These are phyloP conservation scores for Lateolabrax maculatus DNA, from an alignment of 2,797 vertebrate genomes.

Conservation along the genomic window DNA sequence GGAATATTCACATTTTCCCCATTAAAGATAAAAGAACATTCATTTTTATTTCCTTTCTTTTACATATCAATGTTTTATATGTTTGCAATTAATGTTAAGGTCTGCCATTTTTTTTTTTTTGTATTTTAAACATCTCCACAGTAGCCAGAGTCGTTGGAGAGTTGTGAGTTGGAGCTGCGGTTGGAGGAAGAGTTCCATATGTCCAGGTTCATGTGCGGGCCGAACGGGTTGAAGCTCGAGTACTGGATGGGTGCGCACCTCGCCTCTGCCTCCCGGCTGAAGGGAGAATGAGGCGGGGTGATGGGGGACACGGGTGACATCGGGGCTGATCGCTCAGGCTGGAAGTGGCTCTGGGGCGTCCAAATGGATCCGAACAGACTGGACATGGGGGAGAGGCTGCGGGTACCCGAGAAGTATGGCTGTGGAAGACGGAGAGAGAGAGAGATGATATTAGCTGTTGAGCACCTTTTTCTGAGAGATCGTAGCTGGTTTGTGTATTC, in stretches of 20 bases:
- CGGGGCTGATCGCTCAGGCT: slow-evolving; percentile 83
- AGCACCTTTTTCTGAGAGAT: not conserved
- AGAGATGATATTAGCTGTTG: not conserved
- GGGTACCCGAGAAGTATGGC: slow-evolving; percentile 97
- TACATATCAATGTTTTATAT: slow-evolving; percentile 72
- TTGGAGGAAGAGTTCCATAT: slow-evolving; percentile 97
- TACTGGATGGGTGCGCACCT: slow-evolving; percentile 90
- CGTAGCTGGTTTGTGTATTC: no score
- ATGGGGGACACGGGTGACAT: slow-evolving; percentile 87
- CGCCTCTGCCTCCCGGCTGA: slow-evolving; percentile 88
- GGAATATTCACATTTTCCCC: slow-evolving; percentile 87
- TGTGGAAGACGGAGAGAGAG: slow-evolving; percentile 70
- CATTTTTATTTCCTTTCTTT: slow-evolving; percentile 81
- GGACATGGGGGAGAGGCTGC: slow-evolving; percentile 99
- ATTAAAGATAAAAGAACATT: slow-evolving; percentile 85
- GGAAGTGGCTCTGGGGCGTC: slow-evolving; percentile 93
- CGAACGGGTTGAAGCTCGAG: slow-evolving; percentile 95
- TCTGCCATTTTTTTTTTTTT: slow-evolving; percentile 20
- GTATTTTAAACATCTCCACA: slow-evolving; percentile 87
- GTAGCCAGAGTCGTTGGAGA: slow-evolving; percentile 96
- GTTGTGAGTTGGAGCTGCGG: slow-evolving; percentile 93
- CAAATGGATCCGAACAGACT: slow-evolving; percentile 99
- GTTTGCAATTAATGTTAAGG: slow-evolving; percentile 72
- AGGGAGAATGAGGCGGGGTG: slow-evolving; percentile 87
- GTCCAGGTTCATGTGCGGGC: slow-evolving; percentile 98